Percentiles rank a stretch among this genome's conserved stretches.
Evolutionary conservation across 2,797 vertebrate species (phyloP).

Genomic region (Falco peregrinus): DNA sequence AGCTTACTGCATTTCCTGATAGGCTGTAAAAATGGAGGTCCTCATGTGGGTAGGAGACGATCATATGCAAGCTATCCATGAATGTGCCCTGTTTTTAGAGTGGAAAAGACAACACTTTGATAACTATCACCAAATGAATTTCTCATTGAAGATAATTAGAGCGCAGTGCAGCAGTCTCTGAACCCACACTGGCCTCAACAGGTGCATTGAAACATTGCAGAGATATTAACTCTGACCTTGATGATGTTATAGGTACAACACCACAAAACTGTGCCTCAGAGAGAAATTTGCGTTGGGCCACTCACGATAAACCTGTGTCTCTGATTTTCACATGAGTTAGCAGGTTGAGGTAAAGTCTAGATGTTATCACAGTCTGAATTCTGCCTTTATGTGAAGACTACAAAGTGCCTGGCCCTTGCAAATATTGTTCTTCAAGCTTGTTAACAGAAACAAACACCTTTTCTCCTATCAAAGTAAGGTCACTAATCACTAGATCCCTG

Average conservation of each 20-base stretch:
- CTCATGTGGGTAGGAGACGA: neutral
- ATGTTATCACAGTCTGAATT: neutral
- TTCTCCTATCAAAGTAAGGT: neutral
- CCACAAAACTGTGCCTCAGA: neutral
- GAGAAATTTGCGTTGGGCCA: neutral
- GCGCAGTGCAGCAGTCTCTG: neutral
- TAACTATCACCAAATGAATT: neutral
- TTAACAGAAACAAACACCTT: neutral
- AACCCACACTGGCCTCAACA: neutral
- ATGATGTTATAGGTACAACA: neutral
- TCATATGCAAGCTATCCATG: neutral
- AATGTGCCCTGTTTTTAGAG: neutral
- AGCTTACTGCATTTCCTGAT: neutral
- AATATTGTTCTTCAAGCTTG: neutral
- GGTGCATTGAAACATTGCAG: neutral
- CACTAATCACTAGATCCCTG: neutral
- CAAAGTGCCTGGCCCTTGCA: neutral
- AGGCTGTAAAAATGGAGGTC: neutral
- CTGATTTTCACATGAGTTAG: neutral
- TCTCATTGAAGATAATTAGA: slow-evolving; percentile 4
- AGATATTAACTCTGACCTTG: neutral
- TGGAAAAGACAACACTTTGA: neutral
- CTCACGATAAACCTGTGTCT: neutral
- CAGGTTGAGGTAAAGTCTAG: neutral
- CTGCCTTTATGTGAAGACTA: neutral